Evolutionary conservation across 2,113 vertebrate genomes (phyloP).

Genomic region (Collichthys lucidus): DNA sequence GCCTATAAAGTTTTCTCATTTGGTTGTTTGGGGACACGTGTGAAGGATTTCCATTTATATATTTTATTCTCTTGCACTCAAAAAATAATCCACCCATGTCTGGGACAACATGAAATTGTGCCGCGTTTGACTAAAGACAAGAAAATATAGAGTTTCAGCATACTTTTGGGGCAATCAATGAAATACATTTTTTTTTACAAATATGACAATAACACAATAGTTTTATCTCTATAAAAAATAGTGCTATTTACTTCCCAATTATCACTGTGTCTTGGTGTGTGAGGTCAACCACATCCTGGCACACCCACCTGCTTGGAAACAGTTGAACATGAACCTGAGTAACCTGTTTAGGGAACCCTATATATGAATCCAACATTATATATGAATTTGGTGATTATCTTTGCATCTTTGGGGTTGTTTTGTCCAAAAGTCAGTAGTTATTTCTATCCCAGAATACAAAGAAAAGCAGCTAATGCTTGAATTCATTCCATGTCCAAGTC

Average conservation of each 20-base stretch:
- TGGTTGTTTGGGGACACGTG: slow-evolving; percentile 3
- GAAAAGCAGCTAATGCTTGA: background rate
- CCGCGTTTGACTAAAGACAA: background rate
- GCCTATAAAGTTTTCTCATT: slow-evolving; percentile 46
- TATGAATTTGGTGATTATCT: background rate
- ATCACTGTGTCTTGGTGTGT: background rate
- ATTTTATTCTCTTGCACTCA: slow-evolving; percentile 9
- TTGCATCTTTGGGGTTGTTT: background rate
- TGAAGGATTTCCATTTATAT: slow-evolving; percentile 26
- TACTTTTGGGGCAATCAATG: background rate
- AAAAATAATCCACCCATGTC: slow-evolving; percentile 1
- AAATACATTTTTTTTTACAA: background rate
- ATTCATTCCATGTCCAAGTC: too few species aligned
- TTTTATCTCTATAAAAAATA: background rate
- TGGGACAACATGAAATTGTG: background rate
- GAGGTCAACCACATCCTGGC: slow-evolving; percentile 9
- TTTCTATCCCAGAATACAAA: background rate
- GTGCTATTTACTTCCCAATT: background rate
- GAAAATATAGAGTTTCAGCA: background rate
- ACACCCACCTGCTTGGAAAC: background rate
- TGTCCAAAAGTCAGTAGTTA: background rate
- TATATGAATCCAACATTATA: background rate
- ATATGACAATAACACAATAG: background rate
- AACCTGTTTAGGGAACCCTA: too few species aligned
- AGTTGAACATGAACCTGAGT: background rate